Conservation (phyloP, 2,113 vertebrate species). For the Indri indri region DNA sequence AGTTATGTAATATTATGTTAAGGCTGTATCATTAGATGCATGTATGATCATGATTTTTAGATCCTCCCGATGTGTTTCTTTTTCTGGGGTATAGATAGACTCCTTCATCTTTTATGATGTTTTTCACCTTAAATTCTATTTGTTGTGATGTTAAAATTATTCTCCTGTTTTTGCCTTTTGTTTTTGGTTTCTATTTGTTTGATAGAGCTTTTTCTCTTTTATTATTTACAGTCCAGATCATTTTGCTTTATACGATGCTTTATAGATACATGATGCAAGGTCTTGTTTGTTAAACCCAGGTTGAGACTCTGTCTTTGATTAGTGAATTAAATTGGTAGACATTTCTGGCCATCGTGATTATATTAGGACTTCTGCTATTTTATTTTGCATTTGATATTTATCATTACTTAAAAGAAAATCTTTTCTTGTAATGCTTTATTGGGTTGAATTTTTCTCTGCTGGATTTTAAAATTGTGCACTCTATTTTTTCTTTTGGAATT, state of each 20-base stretch:
- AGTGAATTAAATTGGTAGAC: background rate
- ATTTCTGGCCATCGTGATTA: background rate
- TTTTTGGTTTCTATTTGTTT: background rate
- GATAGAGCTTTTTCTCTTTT: background rate
- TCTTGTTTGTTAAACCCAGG: background rate
- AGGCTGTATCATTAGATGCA: background rate
- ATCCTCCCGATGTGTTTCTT: background rate
- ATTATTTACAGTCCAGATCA: background rate
- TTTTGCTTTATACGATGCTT: background rate
- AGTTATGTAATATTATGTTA: background rate
- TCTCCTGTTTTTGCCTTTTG: background rate
- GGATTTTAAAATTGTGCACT: background rate
- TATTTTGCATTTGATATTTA: background rate
- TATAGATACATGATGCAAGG: background rate
- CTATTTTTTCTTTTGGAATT: conserved; percentile 8
- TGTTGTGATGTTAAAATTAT: background rate
- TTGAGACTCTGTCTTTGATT: background rate
- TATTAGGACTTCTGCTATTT: background rate
- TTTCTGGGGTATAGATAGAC: background rate
- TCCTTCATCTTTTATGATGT: background rate
- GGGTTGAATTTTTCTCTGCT: background rate
- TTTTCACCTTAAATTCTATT: background rate
- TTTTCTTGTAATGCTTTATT: conserved; percentile 4
- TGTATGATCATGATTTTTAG: background rate
- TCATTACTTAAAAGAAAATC: background rate